These are phyloP conservation scores for Cryptosula pallasiana DNA, from an alignment of 2,888 invertebrate species.

Conservation along the genomic window DNA sequence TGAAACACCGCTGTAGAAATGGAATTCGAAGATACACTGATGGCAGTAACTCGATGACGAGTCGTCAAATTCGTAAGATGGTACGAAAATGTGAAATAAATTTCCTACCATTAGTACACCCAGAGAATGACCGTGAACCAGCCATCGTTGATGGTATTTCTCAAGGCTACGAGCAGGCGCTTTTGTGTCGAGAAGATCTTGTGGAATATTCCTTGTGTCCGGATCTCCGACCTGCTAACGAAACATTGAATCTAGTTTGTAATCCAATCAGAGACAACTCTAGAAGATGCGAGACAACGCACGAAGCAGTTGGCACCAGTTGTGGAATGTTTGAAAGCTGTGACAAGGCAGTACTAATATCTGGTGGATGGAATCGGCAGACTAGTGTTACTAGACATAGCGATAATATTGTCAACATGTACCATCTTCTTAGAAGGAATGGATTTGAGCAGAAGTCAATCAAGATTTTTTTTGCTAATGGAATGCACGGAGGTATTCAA, in stretches of 20 bases:
- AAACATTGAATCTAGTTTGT: slow-evolving; percentile 51
- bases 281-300: slow-evolving; percentile 53
- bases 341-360: slow-evolving; percentile 57
- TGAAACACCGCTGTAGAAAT: slow-evolving; percentile 56
- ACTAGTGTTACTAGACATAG: slow-evolving; percentile 48
- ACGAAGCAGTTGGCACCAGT: slow-evolving; percentile 47
- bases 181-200: slow-evolving; percentile 39
- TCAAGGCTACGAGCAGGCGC: slow-evolving; percentile 36
- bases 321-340: slow-evolving; percentile 57
- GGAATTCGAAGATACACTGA: slow-evolving; percentile 32
- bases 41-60: background rate
- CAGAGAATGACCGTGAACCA: slow-evolving; percentile 33
- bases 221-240: slow-evolving; percentile 48
- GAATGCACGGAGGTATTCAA: slow-evolving; percentile 41
- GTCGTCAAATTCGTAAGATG: slow-evolving; percentile 38
- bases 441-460: slow-evolving; percentile 56
- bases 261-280: slow-evolving; percentile 55
- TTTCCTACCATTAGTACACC: slow-evolving; percentile 55
- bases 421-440: slow-evolving; percentile 52
- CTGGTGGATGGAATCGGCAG: slow-evolving; percentile 57
- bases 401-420: slow-evolving; percentile 49
- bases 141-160: slow-evolving; percentile 14
- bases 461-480: slow-evolving; percentile 57
- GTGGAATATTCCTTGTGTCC: slow-evolving; percentile 52
- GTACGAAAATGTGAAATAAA: slow-evolving; percentile 55